These are phyloP conservation scores for Parasteatoda tepidariorum DNA, from an alignment of 1,140 invertebrate genomes.

Conservation along the genomic window DNA sequence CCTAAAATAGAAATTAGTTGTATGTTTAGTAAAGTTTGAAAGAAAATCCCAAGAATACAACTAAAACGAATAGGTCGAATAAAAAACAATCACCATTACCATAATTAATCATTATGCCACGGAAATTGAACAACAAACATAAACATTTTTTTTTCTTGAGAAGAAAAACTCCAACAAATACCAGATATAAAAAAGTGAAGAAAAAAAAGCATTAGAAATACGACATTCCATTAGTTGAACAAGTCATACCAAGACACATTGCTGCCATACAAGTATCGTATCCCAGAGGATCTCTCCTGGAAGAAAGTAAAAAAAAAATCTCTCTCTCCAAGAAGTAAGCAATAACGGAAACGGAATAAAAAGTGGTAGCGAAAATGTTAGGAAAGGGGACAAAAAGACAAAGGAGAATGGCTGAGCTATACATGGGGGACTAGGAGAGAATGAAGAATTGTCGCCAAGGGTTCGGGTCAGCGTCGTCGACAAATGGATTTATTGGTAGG, in stretches of 20 bases:
- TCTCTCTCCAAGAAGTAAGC: conserved; percentile 1
- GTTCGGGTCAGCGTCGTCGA: conserved; percentile 25
- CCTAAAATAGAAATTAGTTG: too few species aligned
- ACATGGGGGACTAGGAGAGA: conserved; percentile 4
- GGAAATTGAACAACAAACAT: too few species aligned
- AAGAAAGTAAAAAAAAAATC: neutral
- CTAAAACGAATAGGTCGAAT: too few species aligned
- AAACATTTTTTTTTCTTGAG: too few species aligned
- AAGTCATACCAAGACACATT: conserved; percentile 21
- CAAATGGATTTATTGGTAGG: conserved; percentile 44
- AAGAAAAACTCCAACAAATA: neutral
- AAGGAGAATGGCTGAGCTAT: neutral
- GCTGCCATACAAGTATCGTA: neutral
- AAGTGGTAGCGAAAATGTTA: neutral
- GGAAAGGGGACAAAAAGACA: too few species aligned
- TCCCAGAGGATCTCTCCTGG: neutral
- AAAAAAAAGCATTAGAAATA: conserved; percentile 1
- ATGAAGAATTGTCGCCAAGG: conserved; percentile 41
- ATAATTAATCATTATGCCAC: too few species aligned
- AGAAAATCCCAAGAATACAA: too few species aligned
- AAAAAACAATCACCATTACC: too few species aligned
- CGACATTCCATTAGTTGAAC: conserved; percentile 28
- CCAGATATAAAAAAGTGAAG: neutral
- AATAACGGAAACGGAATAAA: conserved; percentile 2
- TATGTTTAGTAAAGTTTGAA: too few species aligned